Evolutionary conservation across 1,140 invertebrate genomes (phyloP), one percentile per base, ranked within the genome.

Genomic region (Sminthurides bifidus): DNA sequence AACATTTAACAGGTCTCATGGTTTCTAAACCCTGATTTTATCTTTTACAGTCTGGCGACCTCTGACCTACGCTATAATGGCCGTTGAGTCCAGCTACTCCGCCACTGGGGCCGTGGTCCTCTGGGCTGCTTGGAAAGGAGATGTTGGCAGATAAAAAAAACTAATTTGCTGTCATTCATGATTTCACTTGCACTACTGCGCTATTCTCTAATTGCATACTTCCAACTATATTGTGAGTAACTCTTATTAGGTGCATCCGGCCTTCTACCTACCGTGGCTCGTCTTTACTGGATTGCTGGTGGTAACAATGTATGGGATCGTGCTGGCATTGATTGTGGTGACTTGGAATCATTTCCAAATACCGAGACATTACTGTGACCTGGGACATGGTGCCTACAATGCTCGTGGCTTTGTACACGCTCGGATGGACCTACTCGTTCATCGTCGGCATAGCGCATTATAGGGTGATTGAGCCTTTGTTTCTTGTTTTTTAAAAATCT

Each of bases 181-280:
- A 10, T 33, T 31, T n/a, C 30, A 19, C 21, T 43, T 43, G 41
- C 26, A 23, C 10, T 2, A 27, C 12, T 23, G 10, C 23, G 8
- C 17, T n/a, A 2, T 1, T 48, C 17, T 48, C 8, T 48, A 31
- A 21, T 21, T 33, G 38, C 3, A 17, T 24, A 15, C 23, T 3
- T 23, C 2, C 8, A 35, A 17, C 23, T 40, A 4, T 12, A 52
- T n/a, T 17, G 2, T 50, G 10, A 19, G 8, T 26, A 48, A 24
- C 5, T 27, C 17, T 27, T 27, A 40, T n/a, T 19, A 56, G 54
- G 26, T 27, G 17, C 54, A 56, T 43, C 54, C 54, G 1, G 35
- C 17, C 14, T 55, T 27, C 30, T 62, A 62, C 38, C 17, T 62
- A 33, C 60, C 60, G 3, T 62, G 60, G 60, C 17, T 62, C 3